Percentiles rank a stretch among this genome's conserved stretches.
Evolutionary conservation across 35 echinoderm and acorn worm species (phyloP).

Genomic region (Amphiura filiformis): DNA sequence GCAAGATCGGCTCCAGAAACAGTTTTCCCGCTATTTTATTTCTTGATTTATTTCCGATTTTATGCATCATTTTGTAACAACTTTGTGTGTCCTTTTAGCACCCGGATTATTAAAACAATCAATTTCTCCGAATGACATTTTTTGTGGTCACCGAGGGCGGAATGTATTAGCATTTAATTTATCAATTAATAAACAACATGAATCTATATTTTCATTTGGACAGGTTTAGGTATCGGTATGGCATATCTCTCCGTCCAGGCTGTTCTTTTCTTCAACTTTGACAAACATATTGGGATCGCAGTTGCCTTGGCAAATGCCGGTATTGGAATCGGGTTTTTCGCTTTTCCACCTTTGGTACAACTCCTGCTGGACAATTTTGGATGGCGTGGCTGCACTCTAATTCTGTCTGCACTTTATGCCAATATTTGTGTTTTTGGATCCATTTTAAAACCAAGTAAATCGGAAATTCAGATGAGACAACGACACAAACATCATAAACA

Average conservation of each 20-base stretch:
- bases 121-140: no score
- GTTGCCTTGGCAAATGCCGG: neutral
- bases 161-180: no score
- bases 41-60: no score
- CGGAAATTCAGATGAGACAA: neutral
- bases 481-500: no score
- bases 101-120: no score
- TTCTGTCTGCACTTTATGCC: neutral
- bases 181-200: neutral
- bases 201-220: neutral
- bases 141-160: no score
- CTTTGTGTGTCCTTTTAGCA: no score
- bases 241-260: neutral
- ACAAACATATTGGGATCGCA: neutral
- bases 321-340: neutral
- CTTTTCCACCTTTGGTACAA: neutral
- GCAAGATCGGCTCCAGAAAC: no score
- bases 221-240: neutral
- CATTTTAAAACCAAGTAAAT: neutral
- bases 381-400: neutral
- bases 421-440: neutral
- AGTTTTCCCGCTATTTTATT: no score
- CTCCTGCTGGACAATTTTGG: neutral
- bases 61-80: no score
- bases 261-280: neutral